phyloP scores from a whole-genome alignment of 2,113 vertebrate species.

The Coptodon bakossiorum region DNA sequence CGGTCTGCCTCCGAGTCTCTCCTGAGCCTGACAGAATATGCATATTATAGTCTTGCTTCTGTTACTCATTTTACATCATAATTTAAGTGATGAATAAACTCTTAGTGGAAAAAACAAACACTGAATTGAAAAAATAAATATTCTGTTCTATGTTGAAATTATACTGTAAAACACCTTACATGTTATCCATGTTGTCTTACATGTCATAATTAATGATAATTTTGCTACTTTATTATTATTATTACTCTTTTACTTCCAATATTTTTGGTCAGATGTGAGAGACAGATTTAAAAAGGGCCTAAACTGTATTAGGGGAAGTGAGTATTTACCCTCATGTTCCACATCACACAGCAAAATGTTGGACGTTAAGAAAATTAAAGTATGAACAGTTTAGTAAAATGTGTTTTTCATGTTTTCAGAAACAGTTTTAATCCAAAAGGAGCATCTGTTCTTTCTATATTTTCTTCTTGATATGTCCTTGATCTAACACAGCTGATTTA shows the following conservation, averaged over 20 bases:
- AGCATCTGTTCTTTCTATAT: accelerated
- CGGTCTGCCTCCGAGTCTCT: no score
- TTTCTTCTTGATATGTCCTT: no score
- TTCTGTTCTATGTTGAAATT: background rate
- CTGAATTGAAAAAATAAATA: accelerated
- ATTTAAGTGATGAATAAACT: accelerated
- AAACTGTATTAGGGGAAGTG: background rate
- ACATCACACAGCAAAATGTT: background rate
- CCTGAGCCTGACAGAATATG: no score
- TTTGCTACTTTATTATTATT: background rate
- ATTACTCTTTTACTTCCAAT: background rate
- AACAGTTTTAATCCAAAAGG: background rate
- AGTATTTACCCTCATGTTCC: background rate
- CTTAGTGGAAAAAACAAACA: no score
- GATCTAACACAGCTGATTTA: no score
- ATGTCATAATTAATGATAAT: background rate
- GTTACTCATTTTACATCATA: background rate
- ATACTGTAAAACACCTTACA: background rate
- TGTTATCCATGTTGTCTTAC: background rate
- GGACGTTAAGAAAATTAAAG: background rate
- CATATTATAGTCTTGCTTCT: background rate
- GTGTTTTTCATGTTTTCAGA: background rate
- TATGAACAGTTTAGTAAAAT: background rate
- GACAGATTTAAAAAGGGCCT: accelerated
- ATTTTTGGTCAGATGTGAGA: background rate